Evolutionary conservation across 2,113 vertebrate genomes (phyloP).

Genomic region (Corydoras maculifer): DNA sequence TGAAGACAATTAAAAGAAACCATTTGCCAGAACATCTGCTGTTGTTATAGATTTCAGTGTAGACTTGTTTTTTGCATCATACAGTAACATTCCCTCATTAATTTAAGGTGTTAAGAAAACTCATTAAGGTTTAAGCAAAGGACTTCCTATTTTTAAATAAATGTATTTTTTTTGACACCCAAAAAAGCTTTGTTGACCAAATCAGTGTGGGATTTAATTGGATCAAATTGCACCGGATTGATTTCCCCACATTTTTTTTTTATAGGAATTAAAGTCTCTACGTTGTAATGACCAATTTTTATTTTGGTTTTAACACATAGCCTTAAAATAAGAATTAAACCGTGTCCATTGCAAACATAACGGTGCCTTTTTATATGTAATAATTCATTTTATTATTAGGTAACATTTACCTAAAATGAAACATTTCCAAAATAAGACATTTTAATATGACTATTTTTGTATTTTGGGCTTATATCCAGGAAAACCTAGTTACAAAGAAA

Average conservation of each 20-base stretch:
- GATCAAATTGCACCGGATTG: background rate
- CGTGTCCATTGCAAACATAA: no score
- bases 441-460: constrained; percentile 20
- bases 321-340: no score
- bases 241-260: no score
- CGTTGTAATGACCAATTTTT: no score
- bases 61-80: constrained; percentile 8
- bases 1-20: constrained; percentile 4
- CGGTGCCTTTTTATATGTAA: no score
- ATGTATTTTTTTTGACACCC: constrained; percentile 38
- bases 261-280: no score
- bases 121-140: constrained; percentile 16
- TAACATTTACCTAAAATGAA: no score
- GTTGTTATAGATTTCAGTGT: constrained; percentile 4
- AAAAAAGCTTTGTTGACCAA: constrained; percentile 42
- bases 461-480: constrained; percentile 47
- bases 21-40: background rate
- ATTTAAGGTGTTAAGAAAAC: constrained; percentile 6
- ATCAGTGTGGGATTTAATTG: constrained; percentile 39
- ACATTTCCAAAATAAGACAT: no score
- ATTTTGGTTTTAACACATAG: no score
- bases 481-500: constrained; percentile 60
- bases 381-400: no score
- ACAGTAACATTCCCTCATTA: background rate
- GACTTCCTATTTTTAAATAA: background rate